Conservation (phyloP, 2,113 vertebrate species). For the Silurus asotus region DNA sequence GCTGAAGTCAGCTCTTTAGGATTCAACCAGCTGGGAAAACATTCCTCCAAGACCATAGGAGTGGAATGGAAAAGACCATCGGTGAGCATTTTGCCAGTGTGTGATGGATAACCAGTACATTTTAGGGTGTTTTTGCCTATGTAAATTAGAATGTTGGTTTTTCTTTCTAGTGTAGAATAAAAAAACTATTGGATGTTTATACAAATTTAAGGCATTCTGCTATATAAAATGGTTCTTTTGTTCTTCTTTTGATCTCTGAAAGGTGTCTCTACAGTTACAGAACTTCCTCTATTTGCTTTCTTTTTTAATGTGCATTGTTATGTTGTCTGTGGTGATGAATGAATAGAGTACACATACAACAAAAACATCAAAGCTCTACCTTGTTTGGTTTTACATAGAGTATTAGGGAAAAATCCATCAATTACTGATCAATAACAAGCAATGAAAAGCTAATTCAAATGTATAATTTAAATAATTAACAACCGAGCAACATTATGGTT, state of each 20-base stretch:
- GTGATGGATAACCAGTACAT: neutral
- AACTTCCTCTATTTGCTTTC: neutral
- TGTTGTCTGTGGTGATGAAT: neutral
- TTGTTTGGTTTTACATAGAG: neutral
- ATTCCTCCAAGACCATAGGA: slow-evolving; percentile 74
- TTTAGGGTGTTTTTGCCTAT: neutral
- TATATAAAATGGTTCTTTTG: neutral
- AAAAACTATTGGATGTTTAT: neutral
- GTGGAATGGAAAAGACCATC: slow-evolving; percentile 80
- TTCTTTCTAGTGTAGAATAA: no score
- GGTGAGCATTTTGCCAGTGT: slow-evolving; percentile 65
- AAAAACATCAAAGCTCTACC: neutral
- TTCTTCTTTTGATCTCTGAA: neutral
- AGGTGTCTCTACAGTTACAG: neutral
- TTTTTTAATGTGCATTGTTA: neutral
- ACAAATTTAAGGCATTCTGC: neutral
- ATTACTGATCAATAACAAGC: slow-evolving; percentile 17
- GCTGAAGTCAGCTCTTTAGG: slow-evolving; percentile 75
- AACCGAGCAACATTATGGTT: neutral
- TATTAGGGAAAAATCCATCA: neutral
- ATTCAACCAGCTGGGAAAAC: slow-evolving; percentile 74
- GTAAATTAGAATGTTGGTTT: neutral
- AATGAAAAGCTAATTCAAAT: neutral
- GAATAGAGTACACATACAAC: neutral
- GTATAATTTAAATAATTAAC: neutral